Evolutionary conservation across 2,888 invertebrate species (phyloP).

Genomic region (Geophilus truncorum): DNA sequence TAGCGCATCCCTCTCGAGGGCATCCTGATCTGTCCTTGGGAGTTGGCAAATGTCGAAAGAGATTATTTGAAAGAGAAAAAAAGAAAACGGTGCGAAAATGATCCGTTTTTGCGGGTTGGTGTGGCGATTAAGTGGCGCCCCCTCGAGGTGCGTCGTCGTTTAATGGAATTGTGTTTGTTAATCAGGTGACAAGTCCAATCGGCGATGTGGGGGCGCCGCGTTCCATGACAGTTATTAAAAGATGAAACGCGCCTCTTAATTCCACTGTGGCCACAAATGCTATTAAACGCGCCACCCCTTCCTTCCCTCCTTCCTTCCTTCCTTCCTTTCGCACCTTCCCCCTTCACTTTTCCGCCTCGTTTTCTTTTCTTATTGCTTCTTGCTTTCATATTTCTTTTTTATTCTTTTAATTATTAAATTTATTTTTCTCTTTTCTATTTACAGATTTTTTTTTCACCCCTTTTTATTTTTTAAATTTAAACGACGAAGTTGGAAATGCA

Average conservation of each 20-base stretch:
- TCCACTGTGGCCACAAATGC: not conserved
- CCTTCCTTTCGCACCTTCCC: not conserved
- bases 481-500: not conserved
- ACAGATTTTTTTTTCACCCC: no score
- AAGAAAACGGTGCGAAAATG: not conserved
- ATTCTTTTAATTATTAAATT: not conserved
- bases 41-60: not conserved
- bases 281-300: not conserved
- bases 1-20: not conserved
- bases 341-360: not conserved
- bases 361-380: not conserved
- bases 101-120: not conserved
- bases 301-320: no score
- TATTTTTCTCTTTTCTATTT: not conserved
- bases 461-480: not conserved
- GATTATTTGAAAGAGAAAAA: not conserved
- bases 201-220: not conserved
- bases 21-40: not conserved
- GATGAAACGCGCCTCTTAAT: not conserved
- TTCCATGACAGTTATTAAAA: not conserved
- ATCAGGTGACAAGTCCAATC: not conserved
- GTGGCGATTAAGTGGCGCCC: not conserved
- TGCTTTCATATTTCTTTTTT: not conserved
- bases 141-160: not conserved
- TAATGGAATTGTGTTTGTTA: not conserved